Conservation (phyloP, 2,797 vertebrate species). For the Parambassis ranga region DNA sequence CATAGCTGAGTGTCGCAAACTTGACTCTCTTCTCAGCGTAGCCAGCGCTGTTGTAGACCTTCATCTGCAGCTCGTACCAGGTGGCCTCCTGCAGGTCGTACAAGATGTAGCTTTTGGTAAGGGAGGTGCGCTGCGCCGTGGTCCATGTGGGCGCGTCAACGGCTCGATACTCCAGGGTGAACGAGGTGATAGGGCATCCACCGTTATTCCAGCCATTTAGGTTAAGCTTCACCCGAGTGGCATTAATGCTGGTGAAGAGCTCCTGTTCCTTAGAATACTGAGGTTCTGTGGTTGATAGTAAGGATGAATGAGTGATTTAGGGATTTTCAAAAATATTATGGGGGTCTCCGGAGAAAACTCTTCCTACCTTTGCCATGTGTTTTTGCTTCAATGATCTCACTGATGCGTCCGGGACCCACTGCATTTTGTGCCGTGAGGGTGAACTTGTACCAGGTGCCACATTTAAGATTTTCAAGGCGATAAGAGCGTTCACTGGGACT, state of each 20-base stretch:
- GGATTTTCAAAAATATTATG: no score
- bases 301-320: no score
- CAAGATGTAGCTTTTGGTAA: constrained; percentile 94
- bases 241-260: constrained; percentile 93
- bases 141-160: constrained; percentile 90
- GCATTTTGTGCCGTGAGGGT: constrained; percentile 97
- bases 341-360: no score
- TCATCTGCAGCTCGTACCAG: constrained; percentile 97
- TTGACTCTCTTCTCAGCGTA: constrained; percentile 94
- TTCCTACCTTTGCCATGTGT: constrained; percentile 92
- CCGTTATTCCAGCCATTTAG: constrained; percentile 96
- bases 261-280: constrained; percentile 98
- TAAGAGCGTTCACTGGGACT: constrained; percentile 96
- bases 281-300: constrained; percentile 81
- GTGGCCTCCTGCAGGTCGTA: constrained; percentile 95
- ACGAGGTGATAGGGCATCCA: constrained; percentile 94
- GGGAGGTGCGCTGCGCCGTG: constrained; percentile 90
- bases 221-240: constrained; percentile 90
- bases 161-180: constrained; percentile 91
- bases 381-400: constrained; percentile 98
- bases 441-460: constrained; percentile 99
- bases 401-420: constrained; percentile 95
- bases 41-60: constrained; percentile 95
- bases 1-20: constrained; percentile 93
- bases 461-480: constrained; percentile 92